These are phyloP conservation scores for Pollenia angustigena DNA, from an alignment of 2,888 invertebrate species.

Conservation along the genomic window DNA sequence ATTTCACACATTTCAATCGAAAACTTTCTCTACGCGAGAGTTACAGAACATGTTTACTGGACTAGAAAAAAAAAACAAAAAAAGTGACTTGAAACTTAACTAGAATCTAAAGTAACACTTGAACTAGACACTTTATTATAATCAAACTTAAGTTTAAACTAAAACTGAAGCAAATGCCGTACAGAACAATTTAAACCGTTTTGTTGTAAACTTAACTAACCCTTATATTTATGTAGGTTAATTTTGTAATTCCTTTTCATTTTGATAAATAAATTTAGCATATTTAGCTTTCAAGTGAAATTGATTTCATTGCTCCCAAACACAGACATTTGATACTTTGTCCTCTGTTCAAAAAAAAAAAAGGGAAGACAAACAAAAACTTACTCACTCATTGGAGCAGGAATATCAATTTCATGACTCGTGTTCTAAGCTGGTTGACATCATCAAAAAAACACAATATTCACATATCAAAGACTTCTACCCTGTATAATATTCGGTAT, in stretches of 20 bases:
- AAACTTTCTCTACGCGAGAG: too few species aligned
- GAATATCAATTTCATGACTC: constrained; percentile 71
- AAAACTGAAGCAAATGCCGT: too few species aligned
- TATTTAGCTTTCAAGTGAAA: constrained; percentile 34
- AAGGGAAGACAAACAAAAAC: constrained; percentile 8
- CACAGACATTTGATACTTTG: constrained; percentile 63
- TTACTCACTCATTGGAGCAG: neutral
- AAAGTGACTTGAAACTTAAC: too few species aligned
- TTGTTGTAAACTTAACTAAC: neutral
- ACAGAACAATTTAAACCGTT: neutral
- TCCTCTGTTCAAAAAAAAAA: neutral
- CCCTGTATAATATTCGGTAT: constrained; percentile 1
- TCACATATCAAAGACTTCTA: constrained; percentile 4
- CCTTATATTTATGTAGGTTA: neutral
- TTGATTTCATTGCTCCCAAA: constrained; percentile 29
- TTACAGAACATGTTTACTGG: too few species aligned
- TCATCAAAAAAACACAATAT: constrained; percentile 6
- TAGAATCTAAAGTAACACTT: too few species aligned
- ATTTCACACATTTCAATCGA: too few species aligned
- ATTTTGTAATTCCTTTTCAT: neutral
- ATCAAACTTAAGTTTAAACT: too few species aligned
- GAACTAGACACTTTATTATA: too few species aligned
- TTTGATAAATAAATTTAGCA: neutral
- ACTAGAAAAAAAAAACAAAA: too few species aligned
- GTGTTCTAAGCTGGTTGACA: constrained; percentile 62